Conservation (phyloP, 2,888 invertebrate genomes). For the Oscheius sp. region DNA sequence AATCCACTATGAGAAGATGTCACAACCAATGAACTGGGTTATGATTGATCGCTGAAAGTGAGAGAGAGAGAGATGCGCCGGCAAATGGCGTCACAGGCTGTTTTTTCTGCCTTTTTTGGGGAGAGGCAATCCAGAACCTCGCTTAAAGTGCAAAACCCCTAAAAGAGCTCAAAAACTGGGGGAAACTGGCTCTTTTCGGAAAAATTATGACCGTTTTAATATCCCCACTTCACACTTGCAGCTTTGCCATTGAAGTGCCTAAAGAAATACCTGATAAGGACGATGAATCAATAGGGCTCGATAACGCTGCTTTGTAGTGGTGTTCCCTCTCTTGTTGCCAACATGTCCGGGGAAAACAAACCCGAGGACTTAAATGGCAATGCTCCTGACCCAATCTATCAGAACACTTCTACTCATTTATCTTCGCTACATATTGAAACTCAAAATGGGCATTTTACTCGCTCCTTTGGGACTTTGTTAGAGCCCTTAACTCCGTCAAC, state of each 20-base stretch:
- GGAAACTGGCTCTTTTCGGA: not conserved
- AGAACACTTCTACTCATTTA: not conserved
- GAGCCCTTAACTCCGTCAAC: conserved; percentile 29
- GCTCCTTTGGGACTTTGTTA: too few relatives aligned
- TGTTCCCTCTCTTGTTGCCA: conserved; percentile 24
- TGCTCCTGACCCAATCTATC: conserved; percentile 2
- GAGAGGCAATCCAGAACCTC: not conserved
- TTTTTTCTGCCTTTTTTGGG: not conserved
- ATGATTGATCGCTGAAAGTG: conserved; percentile 22
- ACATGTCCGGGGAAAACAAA: conserved; percentile 23
- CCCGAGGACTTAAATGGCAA: conserved; percentile 10
- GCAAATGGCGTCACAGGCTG: conserved; percentile 16
- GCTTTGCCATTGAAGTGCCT: conserved; percentile 23
- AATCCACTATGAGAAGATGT: not conserved
- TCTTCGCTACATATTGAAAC: conserved; percentile 20
- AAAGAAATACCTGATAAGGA: conserved; percentile 26
- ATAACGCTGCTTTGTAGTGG: conserved; percentile 12
- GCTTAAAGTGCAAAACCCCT: not conserved
- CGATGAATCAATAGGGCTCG: conserved; percentile 21
- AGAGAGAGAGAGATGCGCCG: not conserved
- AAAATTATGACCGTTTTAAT: conserved; percentile 7
- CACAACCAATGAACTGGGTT: conserved; percentile 12
- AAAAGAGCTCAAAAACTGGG: not conserved
- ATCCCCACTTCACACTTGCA: not conserved
- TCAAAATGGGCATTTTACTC: not conserved